Base-by-base conservation (phyloP, 2,797 vertebrate genomes). In the Cirrhinus mrigala region DNA sequence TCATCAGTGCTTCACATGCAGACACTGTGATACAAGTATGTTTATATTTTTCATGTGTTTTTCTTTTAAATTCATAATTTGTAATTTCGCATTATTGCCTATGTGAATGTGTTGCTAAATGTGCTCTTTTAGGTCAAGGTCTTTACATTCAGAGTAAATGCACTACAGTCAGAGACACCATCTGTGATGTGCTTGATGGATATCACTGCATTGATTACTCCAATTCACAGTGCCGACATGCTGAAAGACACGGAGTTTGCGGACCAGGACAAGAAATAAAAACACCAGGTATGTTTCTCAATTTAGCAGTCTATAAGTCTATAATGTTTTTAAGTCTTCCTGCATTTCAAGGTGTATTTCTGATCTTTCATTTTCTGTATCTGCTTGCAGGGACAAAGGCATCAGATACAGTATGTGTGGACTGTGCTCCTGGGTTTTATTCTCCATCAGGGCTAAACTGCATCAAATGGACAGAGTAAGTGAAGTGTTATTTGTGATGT, bases 361-460 rank as follows among this genome's bases (percentile, higher is more conserved):
- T 52, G 2, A 22, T 64, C 15, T 64, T 29, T 29, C 37, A 0
- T 0, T 44, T 15, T 27, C 1, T 73, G 8, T 14, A 0, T 69
- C 24, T 71, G 48, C 48, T 76, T 80, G 62, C 20, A 94, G 93
- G 93, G 18, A 93, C 88, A 76, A 88, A 81, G 56, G 52, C 0
- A 29, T 46, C n/a, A 16, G 90, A 94, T 62, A 89, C 88, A 1
- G 81, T 83, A 2, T 93, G 93, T 92, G 88, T 88, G 14, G 15
- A 11, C 4, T 93, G 93, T 74, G 29, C n/a, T 7, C 1, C 1
- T 11, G 90, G 89, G 0, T 86, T 18, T 85, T 92, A 89, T 86
- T 93, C 91, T 37, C 52, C 12, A 29, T 5, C 81, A 7, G 91
- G 92, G 4, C 4, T 86, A 12, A 77, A 56, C 71, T 93, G 92